Base-by-base conservation (phyloP, 2,797 vertebrate genomes). In the Rhynchonycteris naso region DNA sequence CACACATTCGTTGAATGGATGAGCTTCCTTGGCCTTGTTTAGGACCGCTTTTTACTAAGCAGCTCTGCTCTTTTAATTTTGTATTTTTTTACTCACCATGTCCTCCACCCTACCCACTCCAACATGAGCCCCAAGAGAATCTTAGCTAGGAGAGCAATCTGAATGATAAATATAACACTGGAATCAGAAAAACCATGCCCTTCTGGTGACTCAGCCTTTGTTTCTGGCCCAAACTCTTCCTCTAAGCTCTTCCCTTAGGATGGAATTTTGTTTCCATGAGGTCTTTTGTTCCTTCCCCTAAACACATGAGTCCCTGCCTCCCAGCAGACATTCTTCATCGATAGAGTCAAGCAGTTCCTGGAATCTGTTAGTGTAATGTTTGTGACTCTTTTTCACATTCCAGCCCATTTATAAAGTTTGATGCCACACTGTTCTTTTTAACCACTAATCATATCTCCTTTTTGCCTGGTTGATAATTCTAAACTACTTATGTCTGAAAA, bases 1-100 rank as follows among this genome's bases (percentile, higher is more conserved):
- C 38, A 90, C 50, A 63, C 8, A 14, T 80, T 61, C 80, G 38
- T 81, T 76, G 35, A 84, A 65, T 71, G 38, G 58, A 38, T 58
- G 72, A 92, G 10, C 38, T 59, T 5, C 13, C 22, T 83, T 83
- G 58, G 50, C 38, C 76, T 87, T 74, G 30, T 83, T 79, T 56
- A 81, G n/a, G 8, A 80, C 30, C 84, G 72, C 56, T 59, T 80
- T 75, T 76, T 79, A 91, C 11, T 33, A 84, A 66, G 56, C n/a
- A 65, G 47, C 47, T 92, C 90, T 81, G 47, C 47, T 92, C 90
- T 81, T 92, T 35, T 19, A 79, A 22, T 76, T 88, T 90, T 84
- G 59, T 75, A 13, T 4, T 33, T 90, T 90, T 93, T 94, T 81
- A 88, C 14, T 80, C 30, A 80, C 38, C 28, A 59, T 68, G 22